These are phyloP conservation scores for Phoeniculus purpureus DNA, from an alignment of 2,797 vertebrate genomes.

Conservation along the genomic window DNA sequence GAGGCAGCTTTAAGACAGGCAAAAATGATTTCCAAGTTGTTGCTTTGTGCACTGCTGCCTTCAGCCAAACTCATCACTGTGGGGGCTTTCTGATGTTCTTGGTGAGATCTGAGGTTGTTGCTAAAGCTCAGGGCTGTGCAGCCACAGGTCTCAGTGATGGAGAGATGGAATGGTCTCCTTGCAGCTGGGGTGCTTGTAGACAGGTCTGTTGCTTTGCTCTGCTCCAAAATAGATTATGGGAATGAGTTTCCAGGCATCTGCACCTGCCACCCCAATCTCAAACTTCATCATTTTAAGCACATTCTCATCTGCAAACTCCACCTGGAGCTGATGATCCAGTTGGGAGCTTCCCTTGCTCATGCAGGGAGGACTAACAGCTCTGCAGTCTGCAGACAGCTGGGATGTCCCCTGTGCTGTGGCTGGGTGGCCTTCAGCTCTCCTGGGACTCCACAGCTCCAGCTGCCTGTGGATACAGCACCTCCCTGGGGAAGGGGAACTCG, in stretches of 20 bases:
- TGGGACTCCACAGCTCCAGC: not conserved
- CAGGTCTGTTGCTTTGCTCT: not conserved
- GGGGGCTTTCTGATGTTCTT: not conserved
- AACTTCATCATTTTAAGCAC: not conserved
- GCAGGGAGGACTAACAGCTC: not conserved
- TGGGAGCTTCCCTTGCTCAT: not conserved
- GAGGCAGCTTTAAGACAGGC: not conserved
- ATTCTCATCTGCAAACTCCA: not conserved
- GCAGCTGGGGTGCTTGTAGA: not conserved
- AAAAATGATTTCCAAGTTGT: not conserved
- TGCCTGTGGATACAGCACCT: not conserved
- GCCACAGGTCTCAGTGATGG: not conserved
- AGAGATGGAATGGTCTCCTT: accelerated
- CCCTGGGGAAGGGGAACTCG: not conserved
- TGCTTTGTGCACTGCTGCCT: not conserved
- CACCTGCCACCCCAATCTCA: not conserved
- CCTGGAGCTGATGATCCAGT: not conserved
- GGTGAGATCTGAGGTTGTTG: not conserved
- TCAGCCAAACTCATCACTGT: not conserved
- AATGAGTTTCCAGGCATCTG: not conserved
- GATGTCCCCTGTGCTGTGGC: not conserved
- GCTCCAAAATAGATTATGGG: not conserved
- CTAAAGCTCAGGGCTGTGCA: not conserved
- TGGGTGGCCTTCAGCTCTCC: not conserved
- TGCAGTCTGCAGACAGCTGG: accelerated